Evolutionary conservation across 2,888 invertebrate genomes (phyloP), one percentile per base, ranked within the genome.

Genomic region (Polydrusus pterygomalis): DNA sequence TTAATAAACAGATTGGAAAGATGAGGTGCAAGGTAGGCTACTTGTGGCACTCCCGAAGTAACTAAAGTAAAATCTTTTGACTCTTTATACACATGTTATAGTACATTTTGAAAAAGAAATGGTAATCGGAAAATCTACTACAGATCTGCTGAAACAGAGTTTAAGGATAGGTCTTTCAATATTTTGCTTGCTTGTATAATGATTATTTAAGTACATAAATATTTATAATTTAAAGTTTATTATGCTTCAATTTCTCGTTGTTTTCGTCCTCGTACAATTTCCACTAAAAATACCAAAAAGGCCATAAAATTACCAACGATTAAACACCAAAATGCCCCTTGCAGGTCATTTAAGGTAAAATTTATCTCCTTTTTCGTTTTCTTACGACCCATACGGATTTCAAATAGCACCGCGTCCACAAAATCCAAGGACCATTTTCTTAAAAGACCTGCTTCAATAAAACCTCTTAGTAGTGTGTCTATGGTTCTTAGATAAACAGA

Each of bases 401-500:
- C 38, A 58, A 38, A 10, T 17, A 1, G 11, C 25, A 30, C 47
- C 0, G 49, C 64, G 43, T 63, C 17, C 10, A 34, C 17, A 60
- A 64, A 64, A 49, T 86, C 84, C 0, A 80, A 62, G 58, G 85
- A 85, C 89, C 89, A 89, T 75, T 88, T 84, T 0, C 78, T 51
- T 0, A 84, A 80, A 10, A 89, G 79, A 0, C 88, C 89, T 8
- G 85, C 85, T 74, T 88, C 86, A 17, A 84, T 79, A 25, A 88
- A 82, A 20, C 79, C 78, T 10, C 72, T 78, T 0, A 89, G 80
- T 13, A 87, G 69, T 5, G 68, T 65, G 79, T 89, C 86, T 20
- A 89, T 83, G n/a, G 83, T 80, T 0, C 81, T 77, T 9, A 87
- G 77, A 75, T 86, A 87, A 6, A 88, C 87, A 6, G 88, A 89